phyloP scores from a whole-genome alignment of 2,888 invertebrate species.

The Xanthia icteritia region DNA sequence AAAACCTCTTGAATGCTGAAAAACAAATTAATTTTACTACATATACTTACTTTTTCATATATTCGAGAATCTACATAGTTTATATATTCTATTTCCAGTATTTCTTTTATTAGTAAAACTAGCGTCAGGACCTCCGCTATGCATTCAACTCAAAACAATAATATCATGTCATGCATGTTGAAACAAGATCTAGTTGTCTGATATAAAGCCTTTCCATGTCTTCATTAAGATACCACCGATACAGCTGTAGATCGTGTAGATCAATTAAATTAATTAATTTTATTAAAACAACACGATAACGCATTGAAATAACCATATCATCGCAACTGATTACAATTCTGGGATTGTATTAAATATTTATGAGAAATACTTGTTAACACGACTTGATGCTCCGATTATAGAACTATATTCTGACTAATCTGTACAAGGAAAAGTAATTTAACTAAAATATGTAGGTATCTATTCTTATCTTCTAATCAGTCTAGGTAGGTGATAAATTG shows the following conservation, averaged over 20 bases:
- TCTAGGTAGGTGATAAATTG: slow-evolving; percentile 27
- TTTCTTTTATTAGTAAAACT: not conserved
- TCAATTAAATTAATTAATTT: slow-evolving; percentile 57
- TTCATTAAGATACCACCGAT: slow-evolving; percentile 58
- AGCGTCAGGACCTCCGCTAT: not conserved
- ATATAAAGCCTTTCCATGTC: slow-evolving; percentile 65
- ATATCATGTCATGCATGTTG: slow-evolving; percentile 17
- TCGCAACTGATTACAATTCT: slow-evolving; percentile 34
- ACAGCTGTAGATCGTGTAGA: slow-evolving; percentile 59
- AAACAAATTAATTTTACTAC: not conserved
- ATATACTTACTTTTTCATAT: not conserved
- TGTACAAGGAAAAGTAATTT: slow-evolving; percentile 32
- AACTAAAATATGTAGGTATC: not conserved
- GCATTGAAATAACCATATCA: slow-evolving; percentile 49
- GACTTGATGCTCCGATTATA: slow-evolving; percentile 18
- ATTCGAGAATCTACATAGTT: not conserved
- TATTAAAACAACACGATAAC: slow-evolving; percentile 54
- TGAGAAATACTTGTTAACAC: slow-evolving; percentile 40
- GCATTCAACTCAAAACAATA: slow-evolving; percentile 26
- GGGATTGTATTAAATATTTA: slow-evolving; percentile 44
- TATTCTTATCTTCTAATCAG: slow-evolving; percentile 35
- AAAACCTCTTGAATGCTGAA: not conserved
- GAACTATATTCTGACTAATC: slow-evolving; percentile 14
- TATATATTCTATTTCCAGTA: not conserved
- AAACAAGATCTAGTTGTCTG: slow-evolving; percentile 47